Percentiles rank a stretch among this genome's conserved stretches.
Evolutionary conservation across 2,888 invertebrate species (phyloP).

Genomic region (Monoplex corrugatus): DNA sequence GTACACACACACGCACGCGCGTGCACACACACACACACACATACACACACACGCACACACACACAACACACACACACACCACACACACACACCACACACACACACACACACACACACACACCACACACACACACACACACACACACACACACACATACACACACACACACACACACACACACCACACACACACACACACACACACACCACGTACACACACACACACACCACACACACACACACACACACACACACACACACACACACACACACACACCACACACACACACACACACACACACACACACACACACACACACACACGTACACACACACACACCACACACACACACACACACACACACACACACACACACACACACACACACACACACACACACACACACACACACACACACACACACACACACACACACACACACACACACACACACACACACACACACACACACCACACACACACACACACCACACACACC

Average conservation of each 20-base stretch:
- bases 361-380: not conserved
- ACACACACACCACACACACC: too few relatives aligned
- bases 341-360: not conserved
- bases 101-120: too few relatives aligned
- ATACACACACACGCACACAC: too few relatives aligned
- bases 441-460: too few relatives aligned
- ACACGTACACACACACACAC: not conserved
- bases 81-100: too few relatives aligned
- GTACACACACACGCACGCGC: not conserved
- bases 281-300: constrained; percentile 4
- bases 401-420: constrained; percentile 16
- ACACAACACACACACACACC: too few relatives aligned
- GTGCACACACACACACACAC: too few relatives aligned
- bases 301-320: not conserved
- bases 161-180: not conserved
- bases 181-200: not conserved
- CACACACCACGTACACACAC: not conserved
- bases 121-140: not conserved
- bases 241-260: not conserved
- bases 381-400: not conserved
- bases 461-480: too few relatives aligned
- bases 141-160: not conserved
- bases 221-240: not conserved
- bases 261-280: constrained; percentile 18
- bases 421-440: not conserved